phyloP scores from a whole-genome alignment of 2,888 invertebrate genomes.

The Orchesella flavescens region DNA sequence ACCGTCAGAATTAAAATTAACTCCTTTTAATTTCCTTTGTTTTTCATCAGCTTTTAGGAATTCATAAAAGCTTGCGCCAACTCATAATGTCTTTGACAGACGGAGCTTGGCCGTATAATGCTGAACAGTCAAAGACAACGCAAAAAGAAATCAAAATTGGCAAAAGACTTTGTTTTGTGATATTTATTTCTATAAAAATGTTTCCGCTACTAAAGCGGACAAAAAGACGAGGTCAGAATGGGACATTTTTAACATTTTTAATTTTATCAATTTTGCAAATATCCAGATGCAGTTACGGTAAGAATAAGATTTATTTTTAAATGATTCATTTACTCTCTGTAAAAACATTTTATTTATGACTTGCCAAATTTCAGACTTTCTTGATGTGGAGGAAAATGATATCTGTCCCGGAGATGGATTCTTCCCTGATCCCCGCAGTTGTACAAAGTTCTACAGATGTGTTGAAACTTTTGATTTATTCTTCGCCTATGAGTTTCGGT shows the following conservation, averaged over 20 bases:
- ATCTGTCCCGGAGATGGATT: slow-evolving; percentile 49
- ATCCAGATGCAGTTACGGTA: slow-evolving; percentile 19
- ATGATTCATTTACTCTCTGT: too few relatives aligned
- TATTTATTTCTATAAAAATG: not conserved
- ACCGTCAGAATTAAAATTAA: too few relatives aligned
- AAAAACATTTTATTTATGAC: too few relatives aligned
- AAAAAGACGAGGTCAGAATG: too few relatives aligned
- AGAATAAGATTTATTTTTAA: not conserved
- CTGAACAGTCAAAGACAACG: too few relatives aligned
- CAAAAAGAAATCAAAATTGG: too few relatives aligned
- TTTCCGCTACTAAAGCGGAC: not conserved
- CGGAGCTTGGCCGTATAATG: not conserved
- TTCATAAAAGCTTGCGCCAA: not conserved
- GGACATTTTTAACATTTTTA: not conserved
- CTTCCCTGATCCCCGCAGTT: slow-evolving; percentile 46
- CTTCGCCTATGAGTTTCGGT: slow-evolving; percentile 51
- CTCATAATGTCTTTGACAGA: not conserved
- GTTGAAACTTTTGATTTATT: slow-evolving; percentile 33
- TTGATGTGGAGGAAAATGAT: slow-evolving; percentile 1
- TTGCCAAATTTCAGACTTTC: not conserved
- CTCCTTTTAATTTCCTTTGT: not conserved
- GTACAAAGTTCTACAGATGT: slow-evolving; percentile 50
- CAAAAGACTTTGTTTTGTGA: too few relatives aligned
- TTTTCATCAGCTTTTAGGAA: not conserved
- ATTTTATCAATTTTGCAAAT: slow-evolving; percentile 3